Percentiles rank a stretch among this genome's conserved stretches.
Evolutionary conservation across 2,888 invertebrate genomes (phyloP).

Genomic region (Megastigmus dorsalis): DNA sequence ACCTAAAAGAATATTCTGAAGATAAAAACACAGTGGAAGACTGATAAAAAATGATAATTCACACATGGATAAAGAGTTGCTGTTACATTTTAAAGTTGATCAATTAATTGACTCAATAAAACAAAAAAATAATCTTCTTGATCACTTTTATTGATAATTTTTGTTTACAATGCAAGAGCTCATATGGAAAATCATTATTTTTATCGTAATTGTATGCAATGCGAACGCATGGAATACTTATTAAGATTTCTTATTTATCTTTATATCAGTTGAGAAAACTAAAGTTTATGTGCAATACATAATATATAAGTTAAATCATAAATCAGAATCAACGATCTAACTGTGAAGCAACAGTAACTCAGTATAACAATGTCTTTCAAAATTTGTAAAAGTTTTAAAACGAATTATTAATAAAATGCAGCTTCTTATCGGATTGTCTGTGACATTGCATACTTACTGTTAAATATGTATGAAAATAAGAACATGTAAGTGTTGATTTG

Average conservation of each 20-base stretch:
- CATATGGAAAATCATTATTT: no score
- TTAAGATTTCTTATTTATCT: neutral
- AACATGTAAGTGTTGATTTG: slow-evolving; percentile 26
- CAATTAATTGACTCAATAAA: neutral
- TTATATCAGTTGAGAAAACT: neutral
- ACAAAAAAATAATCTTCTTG: neutral
- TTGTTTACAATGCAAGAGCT: no score
- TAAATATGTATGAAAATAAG: neutral
- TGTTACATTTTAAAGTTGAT: neutral
- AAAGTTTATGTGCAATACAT: neutral
- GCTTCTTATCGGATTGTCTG: slow-evolving; percentile 23
- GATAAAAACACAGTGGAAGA: slow-evolving; percentile 40
- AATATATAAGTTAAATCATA: neutral
- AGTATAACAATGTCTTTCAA: slow-evolving; percentile 50
- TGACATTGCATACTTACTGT: slow-evolving; percentile 1
- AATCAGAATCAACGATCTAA: neutral
- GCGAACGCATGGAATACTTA: neutral
- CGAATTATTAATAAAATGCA: slow-evolving; percentile 11
- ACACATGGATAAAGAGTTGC: slow-evolving; percentile 10
- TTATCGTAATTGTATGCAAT: no score
- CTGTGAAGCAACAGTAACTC: slow-evolving; percentile 18
- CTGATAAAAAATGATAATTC: slow-evolving; percentile 45
- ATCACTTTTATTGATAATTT: no score
- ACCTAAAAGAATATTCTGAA: slow-evolving; percentile 13
- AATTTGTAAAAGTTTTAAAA: slow-evolving; percentile 40